Percentiles rank a stretch among this genome's conserved stretches.
phyloP scores from a whole-genome alignment of 1,140 invertebrate genomes.

The Aphaenogaster floridana region DNA sequence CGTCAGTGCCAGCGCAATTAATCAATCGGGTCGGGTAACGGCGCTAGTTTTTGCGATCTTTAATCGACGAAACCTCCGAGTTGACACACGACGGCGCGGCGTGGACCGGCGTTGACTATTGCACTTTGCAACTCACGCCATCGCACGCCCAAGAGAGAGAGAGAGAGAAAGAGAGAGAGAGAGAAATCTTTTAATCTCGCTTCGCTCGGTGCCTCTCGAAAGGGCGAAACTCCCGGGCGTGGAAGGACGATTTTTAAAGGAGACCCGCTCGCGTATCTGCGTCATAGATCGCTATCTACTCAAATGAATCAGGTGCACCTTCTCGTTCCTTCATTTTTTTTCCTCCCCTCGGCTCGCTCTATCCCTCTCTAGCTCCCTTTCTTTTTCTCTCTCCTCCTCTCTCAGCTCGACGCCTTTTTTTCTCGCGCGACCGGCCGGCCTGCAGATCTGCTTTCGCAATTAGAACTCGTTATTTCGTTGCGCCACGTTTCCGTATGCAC shows the following conservation, averaged over 20 bases:
- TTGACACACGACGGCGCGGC: constrained; percentile 25
- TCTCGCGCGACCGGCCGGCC: constrained; percentile 36
- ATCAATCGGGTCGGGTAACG: constrained; percentile 56
- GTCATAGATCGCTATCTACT: constrained; percentile 78
- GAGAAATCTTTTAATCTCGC: constrained; percentile 43
- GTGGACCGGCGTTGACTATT: neutral
- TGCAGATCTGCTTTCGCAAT: constrained; percentile 82
- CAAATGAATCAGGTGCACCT: constrained; percentile 80
- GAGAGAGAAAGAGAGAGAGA: neutral
- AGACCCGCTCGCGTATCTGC: constrained; percentile 73
- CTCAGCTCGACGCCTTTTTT: constrained; percentile 10
- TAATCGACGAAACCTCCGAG: constrained; percentile 42
- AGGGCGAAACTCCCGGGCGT: constrained; percentile 69
- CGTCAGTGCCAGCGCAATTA: constrained; percentile 55
- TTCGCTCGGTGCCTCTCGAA: constrained; percentile 45
- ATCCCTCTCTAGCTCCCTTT: constrained; percentile 9
- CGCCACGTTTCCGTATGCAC: constrained; percentile 81
- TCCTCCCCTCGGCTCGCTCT: constrained; percentile 58
- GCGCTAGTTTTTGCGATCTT: constrained; percentile 49
- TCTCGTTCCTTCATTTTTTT: constrained; percentile 72
- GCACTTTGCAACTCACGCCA: constrained; percentile 2
- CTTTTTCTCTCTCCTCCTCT: constrained; percentile 1
- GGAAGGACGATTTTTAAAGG: constrained; percentile 76
- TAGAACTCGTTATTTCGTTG: constrained; percentile 86
- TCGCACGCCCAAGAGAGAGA: neutral